Base-by-base conservation (phyloP, 1,140 invertebrate genomes). In the Cydia fagiglandana region DNA sequence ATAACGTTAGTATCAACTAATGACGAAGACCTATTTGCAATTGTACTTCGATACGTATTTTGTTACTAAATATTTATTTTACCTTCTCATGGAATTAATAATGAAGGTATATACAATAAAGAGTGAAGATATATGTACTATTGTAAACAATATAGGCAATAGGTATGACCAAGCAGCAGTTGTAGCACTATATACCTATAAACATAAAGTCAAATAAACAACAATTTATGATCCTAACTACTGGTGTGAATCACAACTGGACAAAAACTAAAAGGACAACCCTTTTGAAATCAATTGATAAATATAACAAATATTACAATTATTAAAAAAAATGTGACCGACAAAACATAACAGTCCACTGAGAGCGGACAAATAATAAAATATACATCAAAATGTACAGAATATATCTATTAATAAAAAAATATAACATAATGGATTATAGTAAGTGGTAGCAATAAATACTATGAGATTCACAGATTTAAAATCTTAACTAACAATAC, bases 381-480 rank as follows among this genome's bases (percentile, higher is more conserved):
- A 90, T 91, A 91, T 92, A 92, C 89, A 92, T 90, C 89, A 91
- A 88, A 92, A 92, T 92, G 89, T 92, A 92, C 91, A 92, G 90
- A 91, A 92, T 91, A 92, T 91, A 91, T 88, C 86, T 91, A 92
- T 83, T 83, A 87, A 91, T 91, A 88, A 91, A 91, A 86, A 91
- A 82, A 89, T 88, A 89, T 90, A 91, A 91, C 89, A 88, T 90
- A 90, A 91, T 88, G 87, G 76, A 87, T 90, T 88, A 92, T 84
- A 91, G 84, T 91, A 91, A 91, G 85, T 87, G 87, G 89, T 89
- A 90, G 88, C 86, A 91, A 93, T 91, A 93, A 93, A 93, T 93
- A 93, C 90, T 93, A 91, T 93, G 91, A 93, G 91, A 93, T 93
- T 93, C 91, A 91, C 90, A 93, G 91, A 93, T 91, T 91, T 88